These are phyloP conservation scores for Pseudomyrmex flavicornis DNA, from an alignment of 1,140 invertebrate genomes.

Conservation along the genomic window DNA sequence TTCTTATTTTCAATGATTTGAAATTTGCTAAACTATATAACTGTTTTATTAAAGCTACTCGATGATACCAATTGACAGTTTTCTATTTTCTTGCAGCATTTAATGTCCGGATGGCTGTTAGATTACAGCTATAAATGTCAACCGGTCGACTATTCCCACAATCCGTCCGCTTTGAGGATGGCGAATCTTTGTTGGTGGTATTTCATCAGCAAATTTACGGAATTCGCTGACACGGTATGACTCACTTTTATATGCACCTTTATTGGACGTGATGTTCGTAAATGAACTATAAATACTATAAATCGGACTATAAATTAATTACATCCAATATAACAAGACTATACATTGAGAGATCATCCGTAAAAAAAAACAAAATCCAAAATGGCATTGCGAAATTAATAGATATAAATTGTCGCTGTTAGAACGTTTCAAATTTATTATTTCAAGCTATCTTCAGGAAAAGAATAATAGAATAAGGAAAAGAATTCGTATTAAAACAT, in stretches of 20 bases:
- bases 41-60: background rate
- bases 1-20: background rate
- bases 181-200: constrained; percentile 97
- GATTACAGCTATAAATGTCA: constrained; percentile 97
- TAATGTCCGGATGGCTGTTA: constrained; percentile 94
- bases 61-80: background rate
- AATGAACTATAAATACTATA: too few relatives aligned
- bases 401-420: too few relatives aligned
- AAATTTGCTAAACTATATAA: background rate
- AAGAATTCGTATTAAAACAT: too few relatives aligned
- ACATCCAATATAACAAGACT: too few relatives aligned
- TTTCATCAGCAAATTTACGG: constrained; percentile 98
- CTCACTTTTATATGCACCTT: background rate
- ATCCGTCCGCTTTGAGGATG: constrained; percentile 91
- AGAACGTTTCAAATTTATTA: too few relatives aligned
- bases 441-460: too few relatives aligned
- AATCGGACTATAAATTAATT: too few relatives aligned
- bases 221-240: constrained; percentile 96
- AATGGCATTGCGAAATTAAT: too few relatives aligned
- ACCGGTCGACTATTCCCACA: constrained; percentile 95
- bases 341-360: too few relatives aligned
- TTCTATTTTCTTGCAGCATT: constrained; percentile 88
- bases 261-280: too few relatives aligned
- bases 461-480: too few relatives aligned
- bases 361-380: too few relatives aligned